Evolutionary conservation across 2,113 vertebrate genomes (phyloP).

Genomic region (Oriolus oriolus): DNA sequence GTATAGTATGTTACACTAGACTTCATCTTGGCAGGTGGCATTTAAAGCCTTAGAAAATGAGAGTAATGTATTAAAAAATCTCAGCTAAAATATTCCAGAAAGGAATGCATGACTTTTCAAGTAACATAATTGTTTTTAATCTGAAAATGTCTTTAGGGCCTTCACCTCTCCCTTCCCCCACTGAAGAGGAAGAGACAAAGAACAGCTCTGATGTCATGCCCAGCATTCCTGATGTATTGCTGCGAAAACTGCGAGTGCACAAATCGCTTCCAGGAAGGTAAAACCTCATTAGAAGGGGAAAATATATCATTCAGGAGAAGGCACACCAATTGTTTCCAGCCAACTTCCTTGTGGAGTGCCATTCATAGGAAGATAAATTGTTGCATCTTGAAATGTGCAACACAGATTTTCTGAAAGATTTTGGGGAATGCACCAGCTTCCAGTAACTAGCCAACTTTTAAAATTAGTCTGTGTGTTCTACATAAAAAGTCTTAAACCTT

Average conservation of each 20-base stretch:
- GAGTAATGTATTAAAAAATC: not conserved
- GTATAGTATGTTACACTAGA: not conserved
- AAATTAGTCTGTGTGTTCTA: not conserved
- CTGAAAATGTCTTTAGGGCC: conserved; percentile 66
- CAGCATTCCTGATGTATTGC: conserved; percentile 90
- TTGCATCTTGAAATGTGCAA: not conserved
- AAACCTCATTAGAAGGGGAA: not conserved
- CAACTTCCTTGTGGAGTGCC: not conserved
- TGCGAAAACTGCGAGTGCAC: conserved; percentile 90
- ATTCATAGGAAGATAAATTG: not conserved
- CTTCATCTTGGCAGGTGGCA: not conserved
- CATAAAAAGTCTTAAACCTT: not conserved
- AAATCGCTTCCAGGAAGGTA: conserved; percentile 88
- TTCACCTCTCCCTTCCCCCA: conserved; percentile 62
- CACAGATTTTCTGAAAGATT: not conserved
- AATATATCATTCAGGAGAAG: not conserved
- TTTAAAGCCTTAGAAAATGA: not conserved
- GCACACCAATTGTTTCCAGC: not conserved
- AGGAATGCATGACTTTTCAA: not conserved
- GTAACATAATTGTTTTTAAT: not conserved
- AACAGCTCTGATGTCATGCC: conserved; percentile 87
- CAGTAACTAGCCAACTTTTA: not conserved
- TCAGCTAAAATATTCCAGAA: not conserved
- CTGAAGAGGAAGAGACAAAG: conserved; percentile 78
- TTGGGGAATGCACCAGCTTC: not conserved